A percentile compares a stretch with the other conserved stretches of the same genome.
These are phyloP conservation scores for Iselma pallidipennis DNA, from an alignment of 2,888 invertebrate genomes.

Conservation along the genomic window DNA sequence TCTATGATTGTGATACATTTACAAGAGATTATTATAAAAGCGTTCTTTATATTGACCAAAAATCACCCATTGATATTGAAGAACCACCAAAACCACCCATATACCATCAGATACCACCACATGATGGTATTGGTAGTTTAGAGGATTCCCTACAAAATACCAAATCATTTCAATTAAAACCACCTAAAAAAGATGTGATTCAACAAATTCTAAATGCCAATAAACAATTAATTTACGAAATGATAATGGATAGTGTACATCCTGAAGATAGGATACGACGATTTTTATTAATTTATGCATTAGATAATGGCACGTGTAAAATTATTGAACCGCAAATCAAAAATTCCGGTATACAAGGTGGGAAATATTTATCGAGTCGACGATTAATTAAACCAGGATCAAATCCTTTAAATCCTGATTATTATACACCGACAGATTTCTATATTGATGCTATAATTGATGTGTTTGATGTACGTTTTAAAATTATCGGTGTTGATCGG, in stretches of 20 bases:
- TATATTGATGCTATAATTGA: conserved; percentile 75
- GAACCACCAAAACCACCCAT: conserved; percentile 36
- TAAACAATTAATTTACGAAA: conserved; percentile 66
- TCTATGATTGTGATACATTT: conserved; percentile 80
- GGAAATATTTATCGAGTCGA: conserved; percentile 72
- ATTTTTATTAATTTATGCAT: conserved; percentile 76
- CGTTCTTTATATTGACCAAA: conserved; percentile 56
- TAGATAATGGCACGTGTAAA: conserved; percentile 74
- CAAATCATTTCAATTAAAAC: conserved; percentile 69
- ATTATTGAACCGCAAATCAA: conserved; percentile 73
- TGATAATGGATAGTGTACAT: conserved; percentile 75
- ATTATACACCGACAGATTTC: conserved; percentile 79
- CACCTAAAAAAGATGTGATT: conserved; percentile 75
- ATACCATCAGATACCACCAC: conserved; percentile 62
- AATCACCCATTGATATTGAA: conserved; percentile 48
- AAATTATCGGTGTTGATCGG: conserved; percentile 64
- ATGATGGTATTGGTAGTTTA: conserved; percentile 74
- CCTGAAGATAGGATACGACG: conserved; percentile 76
- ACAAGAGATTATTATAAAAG: conserved; percentile 72
- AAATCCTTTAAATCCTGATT: conserved; percentile 70
- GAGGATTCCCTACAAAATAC: conserved; percentile 80
- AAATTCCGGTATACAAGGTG: conserved; percentile 78
- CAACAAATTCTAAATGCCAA: conserved; percentile 74
- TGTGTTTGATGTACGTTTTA: conserved; percentile 74
- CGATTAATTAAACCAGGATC: conserved; percentile 71